Percentiles rank a stretch among this genome's conserved stretches.
phyloP scores from a whole-genome alignment of 2,888 invertebrate species.

The Protodeltote pygarga region DNA sequence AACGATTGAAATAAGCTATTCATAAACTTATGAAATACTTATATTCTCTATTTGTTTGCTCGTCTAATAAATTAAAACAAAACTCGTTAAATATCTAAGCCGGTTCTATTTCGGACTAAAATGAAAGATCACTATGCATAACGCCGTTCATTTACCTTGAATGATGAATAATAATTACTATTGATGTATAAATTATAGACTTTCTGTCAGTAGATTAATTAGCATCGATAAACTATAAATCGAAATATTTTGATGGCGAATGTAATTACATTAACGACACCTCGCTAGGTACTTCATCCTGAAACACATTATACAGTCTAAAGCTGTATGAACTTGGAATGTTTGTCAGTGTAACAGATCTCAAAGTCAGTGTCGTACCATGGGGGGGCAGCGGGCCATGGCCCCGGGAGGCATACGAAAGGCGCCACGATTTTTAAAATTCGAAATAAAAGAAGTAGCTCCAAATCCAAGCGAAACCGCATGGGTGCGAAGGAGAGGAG shows the following conservation, averaged over 20 bases:
- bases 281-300: constrained; percentile 44
- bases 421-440: no score
- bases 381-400: no score
- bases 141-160: constrained; percentile 80
- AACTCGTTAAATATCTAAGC: constrained; percentile 69
- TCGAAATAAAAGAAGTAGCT: no score
- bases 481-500: no score
- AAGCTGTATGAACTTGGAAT: constrained; percentile 2
- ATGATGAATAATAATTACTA: constrained; percentile 78
- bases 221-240: constrained; percentile 63
- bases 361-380: constrained; percentile 3
- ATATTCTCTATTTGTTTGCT: constrained; percentile 70
- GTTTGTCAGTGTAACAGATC: constrained; percentile 21
- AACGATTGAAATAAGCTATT: constrained; percentile 76
- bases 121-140: constrained; percentile 78
- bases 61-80: constrained; percentile 68
- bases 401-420: no score
- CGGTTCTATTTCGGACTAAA: constrained; percentile 74
- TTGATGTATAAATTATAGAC: constrained; percentile 72
- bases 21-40: constrained; percentile 79
- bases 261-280: constrained; percentile 56
- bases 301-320: constrained; percentile 32
- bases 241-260: constrained; percentile 66
- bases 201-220: constrained; percentile 79
- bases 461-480: no score